Conservation (phyloP, 2,113 vertebrate species). For the Periophthalmus modestus region DNA sequence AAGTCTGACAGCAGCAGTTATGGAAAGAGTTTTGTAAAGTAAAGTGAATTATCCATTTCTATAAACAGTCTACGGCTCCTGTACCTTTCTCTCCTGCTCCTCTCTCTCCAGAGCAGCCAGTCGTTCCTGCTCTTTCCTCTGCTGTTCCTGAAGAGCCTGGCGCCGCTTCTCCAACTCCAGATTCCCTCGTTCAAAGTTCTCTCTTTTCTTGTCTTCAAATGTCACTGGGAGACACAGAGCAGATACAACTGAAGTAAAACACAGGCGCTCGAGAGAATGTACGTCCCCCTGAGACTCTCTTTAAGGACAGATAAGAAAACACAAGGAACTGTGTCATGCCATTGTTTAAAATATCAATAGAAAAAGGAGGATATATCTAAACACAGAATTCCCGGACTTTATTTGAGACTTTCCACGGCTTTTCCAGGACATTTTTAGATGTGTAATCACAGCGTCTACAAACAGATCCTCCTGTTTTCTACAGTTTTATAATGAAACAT, state of each 20-base stretch:
- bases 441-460: too few relatives aligned
- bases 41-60: too few relatives aligned
- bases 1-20: too few relatives aligned
- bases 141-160: constrained; percentile 92
- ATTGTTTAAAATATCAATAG: not conserved
- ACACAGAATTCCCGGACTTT: not conserved
- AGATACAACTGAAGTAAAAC: not conserved
- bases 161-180: constrained; percentile 95
- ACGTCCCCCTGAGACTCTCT: not conserved
- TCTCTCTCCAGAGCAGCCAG: constrained; percentile 89
- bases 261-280: not conserved
- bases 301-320: not conserved
- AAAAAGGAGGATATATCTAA: not conserved
- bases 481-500: too few relatives aligned
- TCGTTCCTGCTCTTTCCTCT: constrained; percentile 95
- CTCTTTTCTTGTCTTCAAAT: constrained; percentile 97
- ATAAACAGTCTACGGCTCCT: too few relatives aligned
- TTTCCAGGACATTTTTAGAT: too few relatives aligned
- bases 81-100: constrained; percentile 87
- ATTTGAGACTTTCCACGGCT: too few relatives aligned
- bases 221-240: constrained; percentile 78
- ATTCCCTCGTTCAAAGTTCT: constrained; percentile 97
- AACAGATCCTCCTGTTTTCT: too few relatives aligned
- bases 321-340: not conserved
- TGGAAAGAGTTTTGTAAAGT: too few relatives aligned